Conservation (phyloP, 2,888 invertebrate genomes). For the Disparrhopalites patrizii region DNA sequence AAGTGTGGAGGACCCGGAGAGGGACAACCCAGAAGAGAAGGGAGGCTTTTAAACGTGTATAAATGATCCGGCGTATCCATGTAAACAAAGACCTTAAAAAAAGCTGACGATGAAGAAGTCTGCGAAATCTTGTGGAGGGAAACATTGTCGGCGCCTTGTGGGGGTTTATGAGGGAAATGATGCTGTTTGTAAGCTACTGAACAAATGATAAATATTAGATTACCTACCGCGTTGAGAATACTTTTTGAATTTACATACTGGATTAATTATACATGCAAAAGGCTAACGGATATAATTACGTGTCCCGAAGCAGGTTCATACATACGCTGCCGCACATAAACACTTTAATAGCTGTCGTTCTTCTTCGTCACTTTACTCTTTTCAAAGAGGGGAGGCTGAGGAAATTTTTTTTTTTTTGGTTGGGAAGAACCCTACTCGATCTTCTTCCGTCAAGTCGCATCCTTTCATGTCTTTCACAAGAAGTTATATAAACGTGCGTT, state of each 20-base stretch:
- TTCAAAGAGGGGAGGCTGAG: too few species aligned
- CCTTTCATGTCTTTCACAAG: too few species aligned
- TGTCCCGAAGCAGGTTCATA: constrained; percentile 6
- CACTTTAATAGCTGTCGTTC: constrained; percentile 8
- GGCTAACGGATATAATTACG: constrained; percentile 9
- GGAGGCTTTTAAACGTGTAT: too few species aligned
- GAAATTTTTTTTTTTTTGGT: too few species aligned
- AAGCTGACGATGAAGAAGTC: not conserved
- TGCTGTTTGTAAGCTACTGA: constrained; percentile 11
- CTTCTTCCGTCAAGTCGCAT: too few species aligned
- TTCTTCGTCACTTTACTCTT: too few species aligned
- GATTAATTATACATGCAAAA: constrained; percentile 22
- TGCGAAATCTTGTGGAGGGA: not conserved
- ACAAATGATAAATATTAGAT: constrained; percentile 4
- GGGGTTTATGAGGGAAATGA: not conserved
- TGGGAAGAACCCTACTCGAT: too few species aligned
- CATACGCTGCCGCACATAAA: not conserved
- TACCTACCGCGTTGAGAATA: constrained; percentile 25
- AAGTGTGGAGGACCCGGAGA: too few species aligned
- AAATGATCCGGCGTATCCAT: too few species aligned
- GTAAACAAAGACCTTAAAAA: not conserved
- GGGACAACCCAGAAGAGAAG: too few species aligned
- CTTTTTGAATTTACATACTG: constrained; percentile 20
- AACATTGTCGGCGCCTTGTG: constrained; percentile 1
- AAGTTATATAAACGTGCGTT: too few species aligned